Evolutionary conservation across 2,797 vertebrate genomes (phyloP), one percentile per base, ranked within the genome.

Genomic region (Macrochelys suwanniensis): DNA sequence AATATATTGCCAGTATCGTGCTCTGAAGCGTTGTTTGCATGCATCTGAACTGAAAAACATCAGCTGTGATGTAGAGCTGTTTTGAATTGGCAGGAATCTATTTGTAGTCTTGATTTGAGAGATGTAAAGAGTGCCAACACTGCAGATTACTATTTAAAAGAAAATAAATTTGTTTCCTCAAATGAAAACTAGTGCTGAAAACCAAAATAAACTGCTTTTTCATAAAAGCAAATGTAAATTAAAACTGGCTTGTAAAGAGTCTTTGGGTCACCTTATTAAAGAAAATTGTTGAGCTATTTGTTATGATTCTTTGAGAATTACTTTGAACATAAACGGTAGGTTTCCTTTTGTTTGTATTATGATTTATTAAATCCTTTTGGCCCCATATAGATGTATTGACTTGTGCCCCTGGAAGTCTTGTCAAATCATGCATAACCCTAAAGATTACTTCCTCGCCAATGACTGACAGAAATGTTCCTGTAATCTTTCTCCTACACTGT

Each of bases 381-480:
- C 28, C 84, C 5, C 59, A 93, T 81, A 94, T 94, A 95, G 89
- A 82, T 91, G 74, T 92, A 45, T 82, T 96, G 95, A 93, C 89
- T 95, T 93, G 78, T 96, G 89, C 84, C 94, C 91, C 84, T 59
- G n/a, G 88, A 95, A 89, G 78, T 86, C 0, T 0, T 93, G 84
- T 92, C 92, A 96, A 97, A 95, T 96, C 94, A 97, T 96, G 95
- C 96, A 97, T 93, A 97, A 95, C 71, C 83, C 83, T 71, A 84
- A 94, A 97, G 80, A 96, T 97, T 97, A 96, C 91, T 96, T 97
- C 96, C 95, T 92, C 80, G 54, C 92, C 92, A 95, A 89, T 95
- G 94, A 87, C 91, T 95, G 94, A 95, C 93, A 96, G 89, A 96
- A 97, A 97, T 96, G 92, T 94, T 96, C 61, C 88, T 95, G 92